A percentile compares a stretch with the other conserved stretches of the same genome.
Evolutionary conservation across 2,888 invertebrate genomes (phyloP).

Genomic region (Tricholauxania praeusta): DNA sequence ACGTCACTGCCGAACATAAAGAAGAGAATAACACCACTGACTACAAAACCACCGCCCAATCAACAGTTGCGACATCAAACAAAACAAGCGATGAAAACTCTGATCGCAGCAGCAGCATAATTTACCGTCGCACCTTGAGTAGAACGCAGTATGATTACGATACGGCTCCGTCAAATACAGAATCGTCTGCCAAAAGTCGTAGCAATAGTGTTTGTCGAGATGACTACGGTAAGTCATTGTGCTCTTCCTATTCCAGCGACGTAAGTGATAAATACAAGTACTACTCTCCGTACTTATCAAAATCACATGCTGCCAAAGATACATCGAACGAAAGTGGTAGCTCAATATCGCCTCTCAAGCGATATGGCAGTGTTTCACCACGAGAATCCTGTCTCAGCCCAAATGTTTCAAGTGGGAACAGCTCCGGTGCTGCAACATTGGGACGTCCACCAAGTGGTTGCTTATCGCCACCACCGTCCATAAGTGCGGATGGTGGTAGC

Average conservation of each 20-base stretch:
- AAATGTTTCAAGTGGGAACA: conserved; percentile 6
- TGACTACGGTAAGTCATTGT: conserved; percentile 58
- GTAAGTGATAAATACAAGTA: conserved; percentile 67
- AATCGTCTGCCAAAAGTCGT: conserved; percentile 49
- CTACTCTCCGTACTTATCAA: conserved; percentile 64
- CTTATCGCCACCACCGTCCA: conserved; percentile 55
- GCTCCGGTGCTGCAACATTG: conserved; percentile 46
- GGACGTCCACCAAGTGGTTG: conserved; percentile 63
- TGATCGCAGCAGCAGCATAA: conserved; percentile 16
- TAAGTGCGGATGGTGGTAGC: conserved; percentile 48
- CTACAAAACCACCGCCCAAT: conserved; percentile 24
- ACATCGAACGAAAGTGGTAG: conserved; percentile 45
- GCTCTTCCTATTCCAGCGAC: conserved; percentile 60
- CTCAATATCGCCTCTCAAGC: conserved; percentile 55
- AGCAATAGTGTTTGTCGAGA: conserved; percentile 61
- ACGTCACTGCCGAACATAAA: conserved; percentile 33
- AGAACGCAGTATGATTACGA: conserved; percentile 54
- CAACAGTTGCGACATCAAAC: conserved; percentile 50
- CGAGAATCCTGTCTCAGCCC: conserved; percentile 44
- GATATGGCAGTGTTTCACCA: conserved; percentile 52
- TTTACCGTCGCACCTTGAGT: conserved; percentile 53
- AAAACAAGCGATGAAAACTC: conserved; percentile 43
- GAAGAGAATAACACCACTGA: not conserved
- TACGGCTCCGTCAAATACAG: conserved; percentile 37
- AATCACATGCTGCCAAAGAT: conserved; percentile 46